Percentiles rank a stretch among this genome's conserved stretches.
Conservation (phyloP, 1,140 invertebrate species). For the Lordiphosa mommai region DNA sequence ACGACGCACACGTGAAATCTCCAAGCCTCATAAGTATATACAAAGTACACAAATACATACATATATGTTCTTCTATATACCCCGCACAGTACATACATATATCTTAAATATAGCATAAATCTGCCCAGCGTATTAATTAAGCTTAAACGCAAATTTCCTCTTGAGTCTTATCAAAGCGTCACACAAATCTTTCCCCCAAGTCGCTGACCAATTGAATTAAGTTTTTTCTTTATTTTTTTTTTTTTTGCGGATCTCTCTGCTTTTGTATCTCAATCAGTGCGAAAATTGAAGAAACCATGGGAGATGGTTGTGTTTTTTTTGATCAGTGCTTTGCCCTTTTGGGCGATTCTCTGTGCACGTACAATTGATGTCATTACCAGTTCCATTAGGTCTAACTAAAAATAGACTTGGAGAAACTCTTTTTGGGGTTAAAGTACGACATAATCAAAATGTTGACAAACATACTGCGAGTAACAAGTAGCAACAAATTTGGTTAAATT, state of each 20-base stretch:
- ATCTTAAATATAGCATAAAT: slow-evolving; percentile 25
- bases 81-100: slow-evolving; percentile 1
- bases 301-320: not conserved
- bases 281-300: slow-evolving; percentile 28
- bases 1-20: slow-evolving; percentile 25
- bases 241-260: slow-evolving; percentile 48
- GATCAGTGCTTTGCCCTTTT: slow-evolving; percentile 38
- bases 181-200: slow-evolving; percentile 38
- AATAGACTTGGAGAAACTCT: slow-evolving; percentile 13
- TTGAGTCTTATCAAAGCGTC: slow-evolving; percentile 40
- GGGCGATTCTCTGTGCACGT: slow-evolving; percentile 2
- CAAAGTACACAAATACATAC: not conserved
- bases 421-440: slow-evolving; percentile 58
- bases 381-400: slow-evolving; percentile 32
- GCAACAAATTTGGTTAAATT: slow-evolving; percentile 47
- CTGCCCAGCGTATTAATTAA: slow-evolving; percentile 65
- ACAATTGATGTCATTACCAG: slow-evolving; percentile 52
- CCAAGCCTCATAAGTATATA: slow-evolving; percentile 5
- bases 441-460: slow-evolving; percentile 53
- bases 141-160: slow-evolving; percentile 71
- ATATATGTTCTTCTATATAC: slow-evolving; percentile 6
- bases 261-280: slow-evolving; percentile 59
- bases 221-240: slow-evolving; percentile 28
- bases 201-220: slow-evolving; percentile 57
- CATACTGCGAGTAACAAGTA: slow-evolving; percentile 2